These are phyloP conservation scores for Silurus glanis DNA, from an alignment of 2,113 vertebrate genomes.

Conservation along the genomic window DNA sequence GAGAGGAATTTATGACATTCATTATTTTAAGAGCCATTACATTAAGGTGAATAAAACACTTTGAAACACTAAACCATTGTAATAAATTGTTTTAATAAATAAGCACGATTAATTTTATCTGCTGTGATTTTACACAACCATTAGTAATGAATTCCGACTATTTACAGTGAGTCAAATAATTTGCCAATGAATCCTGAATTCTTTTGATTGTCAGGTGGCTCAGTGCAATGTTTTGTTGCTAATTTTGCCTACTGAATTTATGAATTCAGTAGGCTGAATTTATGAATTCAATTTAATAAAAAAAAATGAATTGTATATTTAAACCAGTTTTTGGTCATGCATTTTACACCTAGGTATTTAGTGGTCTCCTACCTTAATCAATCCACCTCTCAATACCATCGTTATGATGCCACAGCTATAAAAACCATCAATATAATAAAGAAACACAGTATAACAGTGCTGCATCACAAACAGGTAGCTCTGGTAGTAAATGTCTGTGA, in stretches of 20 bases:
- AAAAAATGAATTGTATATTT: too few species aligned
- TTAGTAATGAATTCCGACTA: neutral
- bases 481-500: too few species aligned
- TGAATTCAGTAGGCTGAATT: too few species aligned
- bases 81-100: neutral
- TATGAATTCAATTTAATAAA: too few species aligned
- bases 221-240: neutral
- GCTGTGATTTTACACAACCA: neutral
- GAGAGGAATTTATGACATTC: neutral
- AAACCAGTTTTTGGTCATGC: too few species aligned
- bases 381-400: too few species aligned
- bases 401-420: too few species aligned
- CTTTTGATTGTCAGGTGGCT: neutral
- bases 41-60: neutral
- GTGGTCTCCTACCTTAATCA: too few species aligned
- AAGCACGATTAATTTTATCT: neutral
- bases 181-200: neutral
- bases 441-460: too few species aligned
- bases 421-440: too few species aligned
- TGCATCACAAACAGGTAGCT: too few species aligned
- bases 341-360: too few species aligned
- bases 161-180: neutral
- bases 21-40: neutral
- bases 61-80: neutral
- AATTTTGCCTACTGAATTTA: neutral